Evolutionary conservation across 2,113 vertebrate genomes (phyloP), one percentile per base, ranked within the genome.

Genomic region (Neolamprologus sp.): DNA sequence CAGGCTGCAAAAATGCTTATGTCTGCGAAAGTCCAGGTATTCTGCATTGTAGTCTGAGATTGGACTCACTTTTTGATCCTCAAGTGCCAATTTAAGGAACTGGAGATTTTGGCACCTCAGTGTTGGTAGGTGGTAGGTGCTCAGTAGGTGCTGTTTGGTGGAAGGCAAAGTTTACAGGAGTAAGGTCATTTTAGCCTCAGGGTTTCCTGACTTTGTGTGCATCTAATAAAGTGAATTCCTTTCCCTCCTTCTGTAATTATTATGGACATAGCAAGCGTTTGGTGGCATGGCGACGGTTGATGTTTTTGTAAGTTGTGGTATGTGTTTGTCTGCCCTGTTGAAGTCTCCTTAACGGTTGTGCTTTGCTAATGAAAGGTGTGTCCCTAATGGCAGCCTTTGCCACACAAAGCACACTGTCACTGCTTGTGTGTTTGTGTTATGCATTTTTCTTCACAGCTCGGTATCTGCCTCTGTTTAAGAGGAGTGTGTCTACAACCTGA

Each of bases 291-390:
- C 21, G 31, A 85, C 83, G 9, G 79, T 85, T 87, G 10, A 68
- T 75, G 60, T 84, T 84, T 89, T 84, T 55, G 51, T 88, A 83
- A 21, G 23, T 85, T 78, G 23, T 55, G 91, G 87, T 86, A 86
- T 90, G 83, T 89, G 89, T 90, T 81, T 93, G 11, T 78, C 17
- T 33, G 14, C n/a, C 49, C 4, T 78, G 81, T 78, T 47, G 28
- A 57, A 89, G 84, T 83, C 87, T 90, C 82, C 17, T 37, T 90
- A 71, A 78, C 68, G 17, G 42, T 55, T 73, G 73, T 58, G 51
- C 28, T 80, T 28, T 14, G 54, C 42, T 21, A 71, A 35, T 79
- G 42, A 83, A 90, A 93, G 89, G 93, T 86, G 90, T 91, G 92
- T 37, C 90, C 40, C 19, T 83, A 54, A 89, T 40, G 19, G 85